Base-by-base conservation (phyloP, 1,140 invertebrate genomes). In the Drosophila elegans region DNA sequence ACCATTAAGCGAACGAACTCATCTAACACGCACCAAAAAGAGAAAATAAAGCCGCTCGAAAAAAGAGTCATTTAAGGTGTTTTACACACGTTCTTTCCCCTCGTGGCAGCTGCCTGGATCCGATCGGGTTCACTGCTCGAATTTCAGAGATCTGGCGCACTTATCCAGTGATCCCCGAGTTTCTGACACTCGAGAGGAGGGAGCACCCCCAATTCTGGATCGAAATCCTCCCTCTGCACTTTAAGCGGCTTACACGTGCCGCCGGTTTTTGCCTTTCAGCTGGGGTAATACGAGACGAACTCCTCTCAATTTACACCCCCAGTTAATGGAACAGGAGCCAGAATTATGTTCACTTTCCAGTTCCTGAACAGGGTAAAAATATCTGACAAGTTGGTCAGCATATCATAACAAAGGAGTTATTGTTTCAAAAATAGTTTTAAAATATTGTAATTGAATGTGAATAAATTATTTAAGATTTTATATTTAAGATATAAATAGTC, bases 1-100 rank as follows among this genome's bases (percentile, higher is more conserved):
- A 90, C 82, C 82, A 83, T 91, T 91, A 90, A 79, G 63, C 67
- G 79, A 88, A 91, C 84, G 83, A 88, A 83, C 72, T 77, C 83
- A 73, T 89, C 83, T 83, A 89, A 88, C 84, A 88, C 84, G 84
- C 84, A 89, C 76, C 74, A 41, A 52, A 36, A 39, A 21, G 32
- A 34, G 25, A 52, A 52, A 32, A 57, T 21, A 60, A 63, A 64
- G 45, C 25, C 13, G n/a, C 45, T 11, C 27, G 27, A 54, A 59
- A 80, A 84, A 66, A 71, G 78, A 89, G 80, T 74, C 83, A 91
- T 81, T 85, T 89, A 71, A 91, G 89, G 89, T 82, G 78, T 73
- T 83, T 73, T 78, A 76, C 76, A 77, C 75, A 74, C 67, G 63
- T 63, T 67, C 60, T 12, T 75, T 54, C 59, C 63, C 75, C 49